Percentiles rank a stretch among this genome's conserved stretches.
Evolutionary conservation across 2,797 vertebrate genomes (phyloP).

Genomic region (Myotis daubentonii): DNA sequence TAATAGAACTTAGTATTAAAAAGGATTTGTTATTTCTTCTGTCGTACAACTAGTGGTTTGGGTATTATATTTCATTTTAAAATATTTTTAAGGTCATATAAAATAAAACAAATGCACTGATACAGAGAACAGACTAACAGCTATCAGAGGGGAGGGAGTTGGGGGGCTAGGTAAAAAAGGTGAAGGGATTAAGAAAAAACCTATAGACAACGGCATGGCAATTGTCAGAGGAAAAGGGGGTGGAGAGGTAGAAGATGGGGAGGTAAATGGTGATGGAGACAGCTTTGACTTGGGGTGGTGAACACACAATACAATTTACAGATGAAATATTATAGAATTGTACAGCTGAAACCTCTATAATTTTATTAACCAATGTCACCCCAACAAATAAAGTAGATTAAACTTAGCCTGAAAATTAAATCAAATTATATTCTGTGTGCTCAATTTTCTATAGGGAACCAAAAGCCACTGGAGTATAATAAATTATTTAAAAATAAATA

Average conservation of each 20-base stretch:
- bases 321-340: neutral
- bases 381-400: constrained; percentile 83
- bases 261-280: neutral
- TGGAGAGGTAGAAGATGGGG: neutral
- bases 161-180: neutral
- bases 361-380: neutral
- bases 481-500: neutral
- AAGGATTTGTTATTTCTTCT: neutral
- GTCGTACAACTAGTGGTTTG: neutral
- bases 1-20: neutral
- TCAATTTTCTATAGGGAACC: constrained; percentile 86
- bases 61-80: neutral
- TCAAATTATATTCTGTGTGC: constrained; percentile 86
- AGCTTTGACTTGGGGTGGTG: neutral
- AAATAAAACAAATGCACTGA: neutral
- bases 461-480: constrained; percentile 85
- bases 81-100: constrained; percentile 16
- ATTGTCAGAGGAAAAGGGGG: neutral
- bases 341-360: neutral
- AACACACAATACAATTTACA: neutral
- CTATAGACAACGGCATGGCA: neutral
- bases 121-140: neutral
- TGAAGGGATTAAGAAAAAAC: neutral
- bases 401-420: constrained; percentile 87
- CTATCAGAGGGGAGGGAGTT: neutral